Evolutionary conservation across 2,113 vertebrate genomes (phyloP), one percentile per base, ranked within the genome.

Genomic region (Struthio camelus): DNA sequence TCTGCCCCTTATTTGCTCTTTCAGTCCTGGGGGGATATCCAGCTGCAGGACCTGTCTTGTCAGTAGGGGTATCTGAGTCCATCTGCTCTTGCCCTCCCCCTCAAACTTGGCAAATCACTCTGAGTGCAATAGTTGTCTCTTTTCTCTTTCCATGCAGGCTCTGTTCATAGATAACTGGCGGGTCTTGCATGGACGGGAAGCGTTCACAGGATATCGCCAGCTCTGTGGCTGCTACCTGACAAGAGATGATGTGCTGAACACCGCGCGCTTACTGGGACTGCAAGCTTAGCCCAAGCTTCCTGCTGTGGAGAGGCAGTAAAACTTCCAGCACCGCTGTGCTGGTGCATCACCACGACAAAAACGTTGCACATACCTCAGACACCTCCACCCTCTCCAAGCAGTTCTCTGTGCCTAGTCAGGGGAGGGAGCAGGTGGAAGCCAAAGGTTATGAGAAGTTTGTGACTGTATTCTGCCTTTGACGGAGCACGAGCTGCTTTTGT

Each of bases 181-280:
- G 1, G 98, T 99, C 18, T 97, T 99, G 93, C 99, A 99, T 1
- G 99, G 99, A 9, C 98, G 99, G 76, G 99, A 99, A 48, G 98
- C 99, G 0, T 99, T 99, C 98, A 99, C 98, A 0, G 99, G 99
- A 9, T 97, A 98, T 89, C 98, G 99, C 61, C 99, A 99, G 92
- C 98, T 99, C 34, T 99, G 99, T 10, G 99, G 99, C 50, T 99
- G 99, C 89, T 99, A 99, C 93, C 97, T 99, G 97, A 99, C 98
- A 0, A 97, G 99, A 81, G 99, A 99, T 4, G 99, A 99, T 2
- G 91, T 99, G 65, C 98, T 99, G 44, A 99, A 99, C 96, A 97
- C 97, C 0, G 99, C 99, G 13, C 98, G 98, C 34, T 71, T 98
- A 38, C 98, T 99, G 50, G 99, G 98, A 1, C 98, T 99, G 59